Evolutionary conservation across 2,888 invertebrate species (phyloP).

Genomic region (Cataglyphis cursor): DNA sequence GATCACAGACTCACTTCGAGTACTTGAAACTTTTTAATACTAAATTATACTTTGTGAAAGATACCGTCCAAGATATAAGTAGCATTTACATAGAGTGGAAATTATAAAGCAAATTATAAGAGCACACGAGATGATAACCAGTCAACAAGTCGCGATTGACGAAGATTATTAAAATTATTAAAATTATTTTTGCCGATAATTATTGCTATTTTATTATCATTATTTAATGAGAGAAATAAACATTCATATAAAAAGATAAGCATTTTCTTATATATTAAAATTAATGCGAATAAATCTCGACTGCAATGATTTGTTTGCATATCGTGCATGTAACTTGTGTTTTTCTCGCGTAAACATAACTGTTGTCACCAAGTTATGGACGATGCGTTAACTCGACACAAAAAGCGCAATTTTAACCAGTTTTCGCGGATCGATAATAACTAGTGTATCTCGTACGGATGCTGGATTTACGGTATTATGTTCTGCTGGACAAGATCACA

Average conservation of each 20-base stretch:
- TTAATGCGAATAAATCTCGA: background rate
- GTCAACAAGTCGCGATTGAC: background rate
- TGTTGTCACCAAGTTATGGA: conserved; percentile 73
- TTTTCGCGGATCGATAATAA: conserved; percentile 80
- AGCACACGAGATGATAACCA: background rate
- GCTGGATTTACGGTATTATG: conserved; percentile 79
- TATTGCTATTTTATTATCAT: background rate
- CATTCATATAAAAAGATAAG: background rate
- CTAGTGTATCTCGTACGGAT: conserved; percentile 57
- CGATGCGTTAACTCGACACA: conserved; percentile 75
- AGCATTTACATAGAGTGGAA: background rate
- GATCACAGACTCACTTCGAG: conserved; percentile 40
- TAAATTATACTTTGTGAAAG: conserved; percentile 57
- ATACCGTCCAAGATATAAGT: background rate
- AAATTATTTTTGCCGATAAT: background rate
- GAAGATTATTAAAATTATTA: background rate
- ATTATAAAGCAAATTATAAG: background rate
- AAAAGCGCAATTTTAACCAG: conserved; percentile 82
- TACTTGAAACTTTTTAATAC: conserved; percentile 60
- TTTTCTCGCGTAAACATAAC: conserved; percentile 32
- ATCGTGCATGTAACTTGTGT: conserved; percentile 4
- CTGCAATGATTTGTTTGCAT: background rate
- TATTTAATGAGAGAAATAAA: background rate
- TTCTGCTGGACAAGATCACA: conserved; percentile 70
- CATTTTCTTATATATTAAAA: background rate